phyloP scores from a whole-genome alignment of 1,140 invertebrate genomes.

The Brachionus rubens region DNA sequence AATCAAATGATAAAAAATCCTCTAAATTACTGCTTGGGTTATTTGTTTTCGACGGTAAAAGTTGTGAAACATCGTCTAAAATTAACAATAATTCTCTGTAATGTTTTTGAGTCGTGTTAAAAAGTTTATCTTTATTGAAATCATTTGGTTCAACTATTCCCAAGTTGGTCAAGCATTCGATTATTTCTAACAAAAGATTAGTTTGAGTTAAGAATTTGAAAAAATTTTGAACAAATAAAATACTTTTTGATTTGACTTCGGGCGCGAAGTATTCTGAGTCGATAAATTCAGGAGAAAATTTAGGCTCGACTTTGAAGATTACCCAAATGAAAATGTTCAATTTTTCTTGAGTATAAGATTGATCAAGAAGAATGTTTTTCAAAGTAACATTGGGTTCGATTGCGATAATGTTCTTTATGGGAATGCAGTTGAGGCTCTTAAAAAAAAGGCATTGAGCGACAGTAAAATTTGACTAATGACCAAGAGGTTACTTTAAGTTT shows the following conservation, averaged over 20 bases:
- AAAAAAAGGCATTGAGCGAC: not conserved
- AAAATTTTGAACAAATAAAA: not conserved
- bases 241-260: not conserved
- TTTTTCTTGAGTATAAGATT: slow-evolving; percentile 13
- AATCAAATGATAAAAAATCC: slow-evolving; percentile 7
- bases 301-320: not conserved
- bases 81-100: slow-evolving; percentile 7
- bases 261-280: slow-evolving; percentile 17
- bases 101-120: not conserved
- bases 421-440: not conserved
- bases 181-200: slow-evolving; percentile 20
- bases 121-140: not conserved
- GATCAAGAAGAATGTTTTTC: slow-evolving; percentile 20
- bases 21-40: not conserved
- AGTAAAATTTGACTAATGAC: not conserved
- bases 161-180: not conserved
- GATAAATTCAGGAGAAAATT: not conserved
- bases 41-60: not conserved
- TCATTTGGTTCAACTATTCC: not conserved
- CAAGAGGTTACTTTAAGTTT: not conserved
- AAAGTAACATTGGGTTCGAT: not conserved
- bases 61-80: not conserved
- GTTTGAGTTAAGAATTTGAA: not conserved
- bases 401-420: not conserved
- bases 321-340: slow-evolving; percentile 1